Base-by-base conservation (phyloP, 1,140 invertebrate genomes). In the Matsumurasca onukii region DNA sequence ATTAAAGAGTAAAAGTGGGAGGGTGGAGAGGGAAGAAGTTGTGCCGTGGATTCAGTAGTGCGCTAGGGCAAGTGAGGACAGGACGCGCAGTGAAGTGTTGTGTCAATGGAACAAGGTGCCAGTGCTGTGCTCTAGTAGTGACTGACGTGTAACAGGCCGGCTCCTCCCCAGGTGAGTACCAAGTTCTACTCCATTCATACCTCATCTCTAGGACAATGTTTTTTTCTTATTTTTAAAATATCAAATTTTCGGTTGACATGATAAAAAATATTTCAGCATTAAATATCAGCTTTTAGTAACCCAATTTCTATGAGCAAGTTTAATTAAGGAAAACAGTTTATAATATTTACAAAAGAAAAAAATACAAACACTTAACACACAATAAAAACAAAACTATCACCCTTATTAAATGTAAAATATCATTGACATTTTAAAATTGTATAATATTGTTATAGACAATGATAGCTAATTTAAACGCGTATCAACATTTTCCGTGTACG, bases 1-100 rank as follows among this genome's bases (percentile, higher is more conserved):
- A 65, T 65, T 65, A 65, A 64, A 68, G 51, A 68, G 67, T 68
- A 68, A 68, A 68, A 68, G 67, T 68, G 67, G 62, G 62, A 65
- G 62, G n/a, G 15, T 13, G 55, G 25, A 29, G 25, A 29, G 55
- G 55, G 55, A 22, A 27, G 55, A 27, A 13, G 25, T n/a, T 9
- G 13, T 3, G 49, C n/a, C 29, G 2, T 25, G 29, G 27, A 34
- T 63, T 34, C 61, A 63, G 62, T 65, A 65, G 62, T 65, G 62
- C 27, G 62, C 62, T 65, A 48, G 62, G 62, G 31, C 22, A 45
- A 48, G 62, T 65, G 62, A 15, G 34, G 55, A 59, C n/a, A 20
- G 55, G 17, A 29, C n/a, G 22, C 55, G 2, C 2, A 3, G 55
- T 27, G 25, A 2, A 24, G 55, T 59, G 55, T 27, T 27, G 55